Conservation (phyloP, 2,797 vertebrate genomes). For the Melanotaenia parkinsoni region DNA sequence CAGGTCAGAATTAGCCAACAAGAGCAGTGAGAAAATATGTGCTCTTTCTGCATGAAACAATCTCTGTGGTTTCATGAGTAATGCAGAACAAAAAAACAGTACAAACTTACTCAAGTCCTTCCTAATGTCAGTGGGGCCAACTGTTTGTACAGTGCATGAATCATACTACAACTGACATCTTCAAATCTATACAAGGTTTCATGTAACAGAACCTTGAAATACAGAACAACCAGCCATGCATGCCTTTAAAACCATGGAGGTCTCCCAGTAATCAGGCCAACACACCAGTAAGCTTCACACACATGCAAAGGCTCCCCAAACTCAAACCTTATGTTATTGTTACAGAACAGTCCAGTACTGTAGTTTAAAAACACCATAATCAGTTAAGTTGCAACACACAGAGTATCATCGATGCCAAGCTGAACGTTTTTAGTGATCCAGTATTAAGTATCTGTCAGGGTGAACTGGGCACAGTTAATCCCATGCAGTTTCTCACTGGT, state of each 20-base stretch:
- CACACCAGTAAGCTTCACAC: not conserved
- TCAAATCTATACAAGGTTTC: not conserved
- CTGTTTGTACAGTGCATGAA: not conserved
- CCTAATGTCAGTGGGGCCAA: not conserved
- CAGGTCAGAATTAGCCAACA: too few species aligned
- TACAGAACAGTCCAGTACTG: not conserved
- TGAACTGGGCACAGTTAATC: slow-evolving; percentile 27
- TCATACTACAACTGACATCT: not conserved
- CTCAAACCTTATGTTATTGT: not conserved
- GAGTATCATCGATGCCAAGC: not conserved
- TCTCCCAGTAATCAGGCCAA: not conserved
- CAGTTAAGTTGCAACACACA: not conserved
- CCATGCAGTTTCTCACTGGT: slow-evolving; percentile 47
- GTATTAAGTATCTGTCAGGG: not conserved
- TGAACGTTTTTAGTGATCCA: not conserved
- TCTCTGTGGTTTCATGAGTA: not conserved
- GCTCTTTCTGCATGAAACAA: not conserved
- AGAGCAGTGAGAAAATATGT: too few species aligned
- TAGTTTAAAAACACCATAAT: not conserved
- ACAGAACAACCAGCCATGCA: not conserved
- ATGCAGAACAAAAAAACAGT: not conserved
- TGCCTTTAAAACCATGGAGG: not conserved
- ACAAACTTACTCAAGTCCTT: not conserved
- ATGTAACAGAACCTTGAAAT: not conserved
- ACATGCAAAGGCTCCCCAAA: not conserved